Base-by-base conservation (phyloP, 2,888 invertebrate species). In the Metalampra italica region DNA sequence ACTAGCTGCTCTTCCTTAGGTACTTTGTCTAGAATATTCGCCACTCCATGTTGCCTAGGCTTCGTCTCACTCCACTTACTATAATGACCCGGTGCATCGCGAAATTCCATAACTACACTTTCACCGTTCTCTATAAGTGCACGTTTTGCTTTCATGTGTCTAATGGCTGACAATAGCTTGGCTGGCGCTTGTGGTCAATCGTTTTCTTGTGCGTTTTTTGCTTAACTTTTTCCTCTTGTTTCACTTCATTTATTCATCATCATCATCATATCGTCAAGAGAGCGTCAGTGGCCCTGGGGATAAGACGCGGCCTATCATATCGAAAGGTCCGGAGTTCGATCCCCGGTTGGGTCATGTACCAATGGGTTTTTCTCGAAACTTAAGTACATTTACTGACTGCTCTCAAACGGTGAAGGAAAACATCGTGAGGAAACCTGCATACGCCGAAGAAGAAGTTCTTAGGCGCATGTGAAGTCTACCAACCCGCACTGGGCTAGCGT, bases 41-140 rank as follows among this genome's bases (percentile, higher is more conserved):
- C 52, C 53, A 54, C 49, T 44, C 41, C 53, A 49, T 53, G 49
- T 44, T 36, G 53, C 52, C 51, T 46, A 50, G 58, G 54, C 71
- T 79, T 78, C 77, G 37, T 45, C 45, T 76, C 78, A 83, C 75
- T 83, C 82, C 73, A 79, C 75, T 83, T 83, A 71, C 73, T 62
- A 64, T 77, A 74, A 76, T 74, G 59, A 66, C 58, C 60, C 66
- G 73, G 73, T 75, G 75, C 77, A 78, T 81, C 79, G 75, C 75
- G 57, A 70, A 78, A 76, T 80, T 75, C 82, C 71, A 78, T 78
- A 74, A 58, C 47, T 22, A 64, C 71, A 82, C 84, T 84, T 84
- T 84, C 84, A 79, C 84, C 72, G 49, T 54, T 22, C 56, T 66
- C 59, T 68, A n/a, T n/a, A 63, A 73, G 66, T 71, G 71, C 51